Base-by-base conservation (phyloP, 2,113 vertebrate species). In the Ictalurus punctatus region DNA sequence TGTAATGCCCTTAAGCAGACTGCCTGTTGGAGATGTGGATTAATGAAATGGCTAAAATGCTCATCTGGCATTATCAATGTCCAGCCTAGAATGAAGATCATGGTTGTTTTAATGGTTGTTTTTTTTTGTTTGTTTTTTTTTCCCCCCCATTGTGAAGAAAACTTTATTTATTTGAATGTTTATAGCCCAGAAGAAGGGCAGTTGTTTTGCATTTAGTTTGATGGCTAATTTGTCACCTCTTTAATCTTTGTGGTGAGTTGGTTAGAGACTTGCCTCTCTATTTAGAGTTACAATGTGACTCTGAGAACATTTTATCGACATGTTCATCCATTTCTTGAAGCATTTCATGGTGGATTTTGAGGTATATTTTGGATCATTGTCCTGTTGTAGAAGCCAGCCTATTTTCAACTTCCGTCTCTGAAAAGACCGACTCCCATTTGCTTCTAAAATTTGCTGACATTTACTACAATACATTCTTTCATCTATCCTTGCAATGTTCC, bases 1-100 rank as follows among this genome's bases (percentile, higher is more conserved):
- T 74, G 65, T 54, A 83, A 56, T 37, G 25, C 76, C 54, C 84
- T 34, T 54, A 61, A 59, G 23, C 63, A 58, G 80, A 61, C 69
- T 44, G 61, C 71, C 56, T 85, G 86, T 56, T 88, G 16, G 23
- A 17, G 25, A 16, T n/a, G 54, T 58, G 79, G 40, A 76, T 89
- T 74, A 74, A 86, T 81, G 3, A 6, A 85, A 69, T 21, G 25
- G 4, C 17, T 90, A 78, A 88, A 76, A 69, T 81, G 79, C 82
- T 91, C 34, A 73, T 63, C 61, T 76, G 86, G 21, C n/a, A 63
- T 27, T 81, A 21, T 34, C 27, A 52, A 2, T 48, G 13, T 9
- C 1, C n/a, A 81, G 30, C 69, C 23, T 44, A 71, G 54, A 40
- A 74, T 59, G 17, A 58, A 54, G 23, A 52, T 52, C 4, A 12